These are phyloP conservation scores for Apodemus sylvaticus DNA, from an alignment of 2,113 vertebrate species.

Conservation along the genomic window DNA sequence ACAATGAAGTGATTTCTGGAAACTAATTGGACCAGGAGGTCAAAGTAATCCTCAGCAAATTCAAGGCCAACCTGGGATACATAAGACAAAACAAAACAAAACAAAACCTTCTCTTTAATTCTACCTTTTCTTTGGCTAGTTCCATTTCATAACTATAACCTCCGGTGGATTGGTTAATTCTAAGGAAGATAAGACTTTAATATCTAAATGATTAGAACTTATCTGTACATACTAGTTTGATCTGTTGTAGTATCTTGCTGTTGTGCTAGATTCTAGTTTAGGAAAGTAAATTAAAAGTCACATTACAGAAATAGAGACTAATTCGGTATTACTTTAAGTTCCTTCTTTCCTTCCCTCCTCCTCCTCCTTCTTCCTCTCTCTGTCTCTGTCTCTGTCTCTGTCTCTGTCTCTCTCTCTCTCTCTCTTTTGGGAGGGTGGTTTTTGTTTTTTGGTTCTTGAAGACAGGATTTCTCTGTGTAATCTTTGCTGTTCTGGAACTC, in stretches of 20 bases:
- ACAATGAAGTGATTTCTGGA: not conserved
- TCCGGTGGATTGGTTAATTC: not conserved
- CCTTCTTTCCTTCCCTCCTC: not conserved
- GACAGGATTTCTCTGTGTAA: not conserved
- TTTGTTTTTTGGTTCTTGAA: not conserved
- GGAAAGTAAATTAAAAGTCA: not conserved
- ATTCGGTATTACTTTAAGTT: not conserved
- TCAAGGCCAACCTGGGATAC: not conserved
- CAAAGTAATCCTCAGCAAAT: not conserved
- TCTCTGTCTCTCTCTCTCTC: too few relatives aligned
- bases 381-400: too few relatives aligned
- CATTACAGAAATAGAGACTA: not conserved
- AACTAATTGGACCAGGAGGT: not conserved
- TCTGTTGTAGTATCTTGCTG: not conserved
- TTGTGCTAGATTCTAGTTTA: not conserved
- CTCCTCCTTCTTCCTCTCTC: too few relatives aligned
- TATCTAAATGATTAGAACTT: not conserved
- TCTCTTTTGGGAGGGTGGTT: not conserved
- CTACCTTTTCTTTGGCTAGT: not conserved
- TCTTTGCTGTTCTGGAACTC: not conserved
- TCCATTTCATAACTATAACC: not conserved
- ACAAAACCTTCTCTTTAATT: not conserved
- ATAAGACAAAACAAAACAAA: not conserved
- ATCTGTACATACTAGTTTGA: not conserved
- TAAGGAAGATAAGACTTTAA: not conserved